Conservation (phyloP, 2,797 vertebrate genomes). For the Peromyscus attwateri region DNA sequence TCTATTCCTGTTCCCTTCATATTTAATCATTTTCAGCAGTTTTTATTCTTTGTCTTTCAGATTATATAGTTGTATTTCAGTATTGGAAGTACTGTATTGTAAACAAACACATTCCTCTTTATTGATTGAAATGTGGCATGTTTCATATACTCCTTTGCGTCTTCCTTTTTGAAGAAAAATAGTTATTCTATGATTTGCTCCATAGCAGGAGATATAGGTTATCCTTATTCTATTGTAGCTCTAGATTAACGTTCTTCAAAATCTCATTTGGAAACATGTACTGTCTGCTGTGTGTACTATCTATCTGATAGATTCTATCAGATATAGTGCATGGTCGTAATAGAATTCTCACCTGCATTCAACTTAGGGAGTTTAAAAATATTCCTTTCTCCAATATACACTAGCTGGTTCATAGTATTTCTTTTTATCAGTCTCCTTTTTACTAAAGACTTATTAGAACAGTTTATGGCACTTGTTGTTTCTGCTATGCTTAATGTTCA, state of each 20-base stretch:
- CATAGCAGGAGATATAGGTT: slow-evolving; percentile 44
- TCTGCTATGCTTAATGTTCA: slow-evolving; percentile 32
- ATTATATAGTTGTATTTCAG: neutral
- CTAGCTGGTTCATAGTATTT: neutral
- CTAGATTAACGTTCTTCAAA: slow-evolving; percentile 46
- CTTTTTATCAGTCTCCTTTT: slow-evolving; percentile 42
- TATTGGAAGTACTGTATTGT: neutral
- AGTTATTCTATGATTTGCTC: neutral
- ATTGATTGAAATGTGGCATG: slow-evolving; percentile 30
- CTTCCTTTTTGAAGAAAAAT: slow-evolving; percentile 43
- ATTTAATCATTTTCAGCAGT: slow-evolving; percentile 45
- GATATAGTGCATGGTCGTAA: neutral
- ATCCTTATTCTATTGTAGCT: slow-evolving; percentile 23
- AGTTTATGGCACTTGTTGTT: slow-evolving; percentile 49
- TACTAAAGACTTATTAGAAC: slow-evolving; percentile 50
- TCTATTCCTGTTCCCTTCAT: neutral
- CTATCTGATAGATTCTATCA: neutral
- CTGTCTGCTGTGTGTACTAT: slow-evolving; percentile 27
- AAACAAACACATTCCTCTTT: neutral
- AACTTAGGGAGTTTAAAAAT: slow-evolving; percentile 42
- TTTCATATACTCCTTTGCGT: neutral
- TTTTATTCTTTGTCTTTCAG: slow-evolving; percentile 40
- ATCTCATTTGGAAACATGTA: slow-evolving; percentile 55
- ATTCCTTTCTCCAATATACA: neutral
- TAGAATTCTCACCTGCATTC: slow-evolving; percentile 24